phyloP scores from a whole-genome alignment of 2,797 vertebrate species.

The Channallabes apus region DNA sequence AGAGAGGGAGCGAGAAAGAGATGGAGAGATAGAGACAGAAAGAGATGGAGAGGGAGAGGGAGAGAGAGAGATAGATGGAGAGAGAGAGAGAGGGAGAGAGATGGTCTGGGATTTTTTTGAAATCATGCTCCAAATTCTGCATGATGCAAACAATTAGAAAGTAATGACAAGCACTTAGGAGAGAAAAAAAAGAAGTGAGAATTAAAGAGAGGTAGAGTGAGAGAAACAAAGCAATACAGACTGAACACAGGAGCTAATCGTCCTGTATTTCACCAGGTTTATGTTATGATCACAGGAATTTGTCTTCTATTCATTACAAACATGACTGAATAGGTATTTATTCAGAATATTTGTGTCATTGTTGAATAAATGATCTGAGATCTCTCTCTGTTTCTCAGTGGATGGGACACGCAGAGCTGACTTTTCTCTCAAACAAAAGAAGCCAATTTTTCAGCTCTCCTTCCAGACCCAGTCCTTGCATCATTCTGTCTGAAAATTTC shows the following conservation, averaged over 20 bases:
- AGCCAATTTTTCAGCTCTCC: not conserved
- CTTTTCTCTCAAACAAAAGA: not conserved
- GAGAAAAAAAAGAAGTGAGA: not conserved
- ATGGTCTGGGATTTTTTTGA: conserved; percentile 1
- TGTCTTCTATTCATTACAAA: not conserved
- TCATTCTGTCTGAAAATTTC: not conserved
- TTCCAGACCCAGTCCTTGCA: not conserved
- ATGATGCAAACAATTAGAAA: conserved; percentile 35
- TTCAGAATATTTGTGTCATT: not conserved
- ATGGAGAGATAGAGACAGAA: not conserved
- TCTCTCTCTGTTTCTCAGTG: not conserved
- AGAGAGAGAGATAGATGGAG: not conserved
- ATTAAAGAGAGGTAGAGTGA: not conserved
- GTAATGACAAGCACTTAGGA: conserved; percentile 28
- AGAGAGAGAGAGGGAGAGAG: conserved; percentile 18
- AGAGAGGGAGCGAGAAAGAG: not conserved
- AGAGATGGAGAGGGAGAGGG: conserved; percentile 34
- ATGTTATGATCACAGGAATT: conserved; percentile 8
- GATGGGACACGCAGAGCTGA: not conserved
- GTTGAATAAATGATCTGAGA: conserved; percentile 11
- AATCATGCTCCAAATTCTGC: conserved; percentile 27
- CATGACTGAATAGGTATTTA: not conserved
- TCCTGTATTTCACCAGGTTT: not conserved
- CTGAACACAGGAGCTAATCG: not conserved
- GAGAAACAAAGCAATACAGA: not conserved